Evolutionary conservation across 1,140 invertebrate genomes (phyloP).

Genomic region (Pseudachorutes palmiensis): DNA sequence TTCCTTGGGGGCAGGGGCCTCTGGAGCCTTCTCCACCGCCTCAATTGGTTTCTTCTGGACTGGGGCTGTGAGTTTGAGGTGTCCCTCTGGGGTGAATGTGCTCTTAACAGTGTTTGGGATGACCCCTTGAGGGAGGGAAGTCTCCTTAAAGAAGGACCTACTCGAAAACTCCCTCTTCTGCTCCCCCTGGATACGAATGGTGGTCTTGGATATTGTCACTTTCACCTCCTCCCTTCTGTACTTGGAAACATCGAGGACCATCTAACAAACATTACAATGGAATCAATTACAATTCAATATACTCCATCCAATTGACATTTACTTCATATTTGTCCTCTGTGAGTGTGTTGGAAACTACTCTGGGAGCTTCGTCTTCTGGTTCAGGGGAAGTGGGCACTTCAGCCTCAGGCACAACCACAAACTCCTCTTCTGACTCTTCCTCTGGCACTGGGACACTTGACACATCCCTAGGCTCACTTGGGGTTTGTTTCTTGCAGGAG

Average conservation of each 20-base stretch:
- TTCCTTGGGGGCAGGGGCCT: not conserved
- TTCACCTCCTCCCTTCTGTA: conserved; percentile 70
- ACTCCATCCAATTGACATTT: not conserved
- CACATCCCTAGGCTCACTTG: too few species aligned
- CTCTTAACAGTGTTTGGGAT: conserved; percentile 52
- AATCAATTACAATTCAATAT: not conserved
- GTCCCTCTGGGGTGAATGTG: conserved; percentile 55
- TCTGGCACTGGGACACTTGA: too few species aligned
- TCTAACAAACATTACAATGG: conserved; percentile 43
- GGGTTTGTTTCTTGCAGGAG: too few species aligned
- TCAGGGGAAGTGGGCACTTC: not conserved
- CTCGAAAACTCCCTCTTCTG: conserved; percentile 54
- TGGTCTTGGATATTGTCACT: conserved; percentile 61
- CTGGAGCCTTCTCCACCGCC: too few species aligned
- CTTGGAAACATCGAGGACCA: conserved; percentile 61
- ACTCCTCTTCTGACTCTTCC: too few species aligned
- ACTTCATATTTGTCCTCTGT: not conserved
- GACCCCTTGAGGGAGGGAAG: conserved; percentile 50
- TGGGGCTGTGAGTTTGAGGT: conserved; percentile 54
- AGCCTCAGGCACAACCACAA: not conserved
- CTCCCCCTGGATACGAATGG: conserved; percentile 57
- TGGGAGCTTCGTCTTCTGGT: not conserved
- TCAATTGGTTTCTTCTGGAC: conserved; percentile 51
- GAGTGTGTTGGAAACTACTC: not conserved
- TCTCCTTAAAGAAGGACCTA: conserved; percentile 43